phyloP scores from a whole-genome alignment of 2,888 invertebrate genomes.

The Tuberolachnus salignus region DNA sequence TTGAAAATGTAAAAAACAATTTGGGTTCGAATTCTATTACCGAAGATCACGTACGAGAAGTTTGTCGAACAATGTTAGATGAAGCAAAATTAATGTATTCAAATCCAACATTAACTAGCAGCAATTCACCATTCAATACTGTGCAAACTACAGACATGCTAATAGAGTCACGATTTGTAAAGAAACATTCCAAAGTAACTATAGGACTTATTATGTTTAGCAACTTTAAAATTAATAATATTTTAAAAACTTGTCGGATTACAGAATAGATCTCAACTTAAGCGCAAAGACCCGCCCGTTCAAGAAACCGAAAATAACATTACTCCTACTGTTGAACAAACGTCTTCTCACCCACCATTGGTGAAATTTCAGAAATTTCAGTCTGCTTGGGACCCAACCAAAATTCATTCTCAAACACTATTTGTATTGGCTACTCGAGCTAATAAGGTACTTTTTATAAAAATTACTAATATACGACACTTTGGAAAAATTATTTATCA shows the following conservation, averaged over 20 bases:
- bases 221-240: not conserved
- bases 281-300: slow-evolving; percentile 45
- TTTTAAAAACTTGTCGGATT: not conserved
- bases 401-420: slow-evolving; percentile 73
- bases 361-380: slow-evolving; percentile 51
- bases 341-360: slow-evolving; percentile 22
- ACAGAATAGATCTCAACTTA: slow-evolving; percentile 46
- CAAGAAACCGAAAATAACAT: slow-evolving; percentile 36
- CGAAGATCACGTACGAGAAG: slow-evolving; percentile 74
- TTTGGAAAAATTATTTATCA: too few species aligned
- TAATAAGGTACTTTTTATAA: slow-evolving; percentile 59
- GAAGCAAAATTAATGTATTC: slow-evolving; percentile 69
- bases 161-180: slow-evolving; percentile 58
- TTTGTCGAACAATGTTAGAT: slow-evolving; percentile 79
- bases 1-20: slow-evolving; percentile 77
- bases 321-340: slow-evolving; percentile 43
- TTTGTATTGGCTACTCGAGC: slow-evolving; percentile 71
- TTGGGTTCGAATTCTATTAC: slow-evolving; percentile 76
- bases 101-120: slow-evolving; percentile 59
- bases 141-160: slow-evolving; percentile 54
- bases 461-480: not conserved
- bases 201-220: not conserved
- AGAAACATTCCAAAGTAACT: slow-evolving; percentile 54
- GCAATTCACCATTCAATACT: slow-evolving; percentile 57
- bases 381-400: slow-evolving; percentile 67